These are phyloP conservation scores for Choreutis nemorana DNA, from an alignment of 2,888 invertebrate species.

Conservation along the genomic window DNA sequence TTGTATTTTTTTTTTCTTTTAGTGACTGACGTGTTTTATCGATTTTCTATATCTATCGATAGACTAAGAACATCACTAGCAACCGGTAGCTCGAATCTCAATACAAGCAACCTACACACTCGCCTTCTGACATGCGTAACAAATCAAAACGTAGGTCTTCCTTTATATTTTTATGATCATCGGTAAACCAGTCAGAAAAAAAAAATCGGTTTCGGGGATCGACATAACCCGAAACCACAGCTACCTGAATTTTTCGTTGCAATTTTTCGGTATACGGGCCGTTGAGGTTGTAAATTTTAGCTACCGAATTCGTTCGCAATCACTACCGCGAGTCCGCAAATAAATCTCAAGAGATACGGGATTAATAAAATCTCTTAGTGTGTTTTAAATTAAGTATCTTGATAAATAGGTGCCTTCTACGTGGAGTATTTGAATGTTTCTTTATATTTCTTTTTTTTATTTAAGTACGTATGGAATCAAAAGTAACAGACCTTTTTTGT, in stretches of 20 bases:
- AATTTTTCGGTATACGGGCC: constrained; percentile 42
- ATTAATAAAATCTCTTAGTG: too few species aligned
- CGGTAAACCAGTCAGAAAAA: constrained; percentile 22
- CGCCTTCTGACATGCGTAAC: constrained; percentile 28
- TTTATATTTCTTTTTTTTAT: too few species aligned
- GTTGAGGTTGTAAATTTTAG: constrained; percentile 21
- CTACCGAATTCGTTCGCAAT: constrained; percentile 15
- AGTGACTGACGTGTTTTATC: too few species aligned
- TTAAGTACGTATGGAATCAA: too few species aligned
- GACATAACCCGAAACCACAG: constrained; percentile 19
- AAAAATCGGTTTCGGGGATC: neutral
- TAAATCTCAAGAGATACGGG: constrained; percentile 21
- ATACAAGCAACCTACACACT: constrained; percentile 36
- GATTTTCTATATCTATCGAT: too few species aligned
- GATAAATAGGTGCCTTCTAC: too few species aligned
- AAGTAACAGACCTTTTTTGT: too few species aligned
- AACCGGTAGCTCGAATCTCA: too few species aligned
- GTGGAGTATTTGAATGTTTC: too few species aligned
- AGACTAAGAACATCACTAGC: too few species aligned
- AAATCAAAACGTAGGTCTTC: constrained; percentile 43
- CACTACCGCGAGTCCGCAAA: constrained; percentile 19
- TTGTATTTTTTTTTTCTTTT: too few species aligned
- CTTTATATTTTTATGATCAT: constrained; percentile 39
- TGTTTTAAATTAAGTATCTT: too few species aligned
- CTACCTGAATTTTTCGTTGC: constrained; percentile 40